These are phyloP conservation scores for Cephalotes varians DNA, from an alignment of 2,888 invertebrate species.

Conservation along the genomic window DNA sequence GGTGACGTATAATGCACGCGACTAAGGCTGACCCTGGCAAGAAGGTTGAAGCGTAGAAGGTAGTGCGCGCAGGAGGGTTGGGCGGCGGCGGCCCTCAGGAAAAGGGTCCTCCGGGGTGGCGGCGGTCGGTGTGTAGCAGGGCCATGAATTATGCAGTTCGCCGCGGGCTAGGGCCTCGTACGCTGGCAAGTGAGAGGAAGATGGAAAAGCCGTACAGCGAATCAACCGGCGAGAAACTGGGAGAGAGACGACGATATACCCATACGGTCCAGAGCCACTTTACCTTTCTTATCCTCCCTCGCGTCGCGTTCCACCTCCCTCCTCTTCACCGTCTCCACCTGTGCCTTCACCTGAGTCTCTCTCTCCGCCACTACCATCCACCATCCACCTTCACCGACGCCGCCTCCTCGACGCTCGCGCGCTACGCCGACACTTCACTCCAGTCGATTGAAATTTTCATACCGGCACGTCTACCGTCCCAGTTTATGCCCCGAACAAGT, in stretches of 20 bases:
- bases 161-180: constrained; percentile 80
- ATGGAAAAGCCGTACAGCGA: constrained; percentile 37
- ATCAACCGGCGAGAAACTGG: constrained; percentile 43
- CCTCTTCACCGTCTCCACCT: constrained; percentile 63
- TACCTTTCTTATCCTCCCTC: constrained; percentile 65
- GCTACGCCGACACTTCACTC: constrained; percentile 71
- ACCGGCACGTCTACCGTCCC: constrained; percentile 79
- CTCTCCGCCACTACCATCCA: constrained; percentile 62
- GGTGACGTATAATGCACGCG: constrained; percentile 75
- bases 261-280: constrained; percentile 74
- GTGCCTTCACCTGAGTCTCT: constrained; percentile 67
- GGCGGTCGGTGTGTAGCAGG: constrained; percentile 77
- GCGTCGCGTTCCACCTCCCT: constrained; percentile 41
- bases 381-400: constrained; percentile 59
- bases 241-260: constrained; percentile 59
- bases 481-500: constrained; percentile 77
- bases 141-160: constrained; percentile 85
- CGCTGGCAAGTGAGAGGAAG: constrained; percentile 44
- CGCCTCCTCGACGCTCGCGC: constrained; percentile 58
- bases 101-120: constrained; percentile 69
- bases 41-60: constrained; percentile 54
- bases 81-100: constrained; percentile 70
- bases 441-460: constrained; percentile 83
- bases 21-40: constrained; percentile 68
- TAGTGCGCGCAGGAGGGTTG: constrained; percentile 63